Evolutionary conservation across 2,797 vertebrate genomes (phyloP).

Genomic region (Phrynocephalus vlangalii): DNA sequence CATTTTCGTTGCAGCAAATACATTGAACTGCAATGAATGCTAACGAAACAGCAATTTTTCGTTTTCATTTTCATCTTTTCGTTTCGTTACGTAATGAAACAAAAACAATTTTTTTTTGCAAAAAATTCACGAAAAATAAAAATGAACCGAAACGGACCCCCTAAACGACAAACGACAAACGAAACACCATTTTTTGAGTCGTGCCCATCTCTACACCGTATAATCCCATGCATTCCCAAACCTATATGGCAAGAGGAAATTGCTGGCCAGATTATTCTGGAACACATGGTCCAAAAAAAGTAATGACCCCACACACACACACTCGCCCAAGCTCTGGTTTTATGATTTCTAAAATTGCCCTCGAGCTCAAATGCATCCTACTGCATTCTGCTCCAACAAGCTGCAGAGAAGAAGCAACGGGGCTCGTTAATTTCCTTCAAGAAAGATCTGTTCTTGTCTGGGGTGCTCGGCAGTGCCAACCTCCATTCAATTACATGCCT

Average conservation of each 20-base stretch:
- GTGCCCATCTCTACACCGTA: too few species aligned
- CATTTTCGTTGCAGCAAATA: too few species aligned
- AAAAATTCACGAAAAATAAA: too few species aligned
- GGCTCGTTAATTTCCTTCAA: slow-evolving; percentile 55
- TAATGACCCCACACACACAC: background rate
- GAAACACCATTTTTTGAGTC: too few species aligned
- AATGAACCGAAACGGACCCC: too few species aligned
- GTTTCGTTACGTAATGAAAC: too few species aligned
- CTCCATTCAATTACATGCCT: slow-evolving; percentile 69
- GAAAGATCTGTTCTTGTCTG: slow-evolving; percentile 56
- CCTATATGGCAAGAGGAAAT: background rate
- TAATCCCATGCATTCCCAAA: too few species aligned
- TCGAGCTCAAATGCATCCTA: slow-evolving; percentile 44
- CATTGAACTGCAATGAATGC: too few species aligned
- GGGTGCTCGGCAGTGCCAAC: slow-evolving; percentile 64
- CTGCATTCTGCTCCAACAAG: slow-evolving; percentile 54
- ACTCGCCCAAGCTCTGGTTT: slow-evolving; percentile 52
- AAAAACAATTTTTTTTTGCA: too few species aligned
- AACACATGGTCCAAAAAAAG: background rate
- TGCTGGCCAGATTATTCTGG: background rate
- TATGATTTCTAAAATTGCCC: slow-evolving; percentile 50
- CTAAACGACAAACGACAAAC: too few species aligned
- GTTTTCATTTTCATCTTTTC: too few species aligned
- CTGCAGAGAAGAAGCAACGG: slow-evolving; percentile 56
- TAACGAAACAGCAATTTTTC: too few species aligned